Conservation (phyloP, 2,888 invertebrate species). For the Dryadula phaetusa region DNA sequence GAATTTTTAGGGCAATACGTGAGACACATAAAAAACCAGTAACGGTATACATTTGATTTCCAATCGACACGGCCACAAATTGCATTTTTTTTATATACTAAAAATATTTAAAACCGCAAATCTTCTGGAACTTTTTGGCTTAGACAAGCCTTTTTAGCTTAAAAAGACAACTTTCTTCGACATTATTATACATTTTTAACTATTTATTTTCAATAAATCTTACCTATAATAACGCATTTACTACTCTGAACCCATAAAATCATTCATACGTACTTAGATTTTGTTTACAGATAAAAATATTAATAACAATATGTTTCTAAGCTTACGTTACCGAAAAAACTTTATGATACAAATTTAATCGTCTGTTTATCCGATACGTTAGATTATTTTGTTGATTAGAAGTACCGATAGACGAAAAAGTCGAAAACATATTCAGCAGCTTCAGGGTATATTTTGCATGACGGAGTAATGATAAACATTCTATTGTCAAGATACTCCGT, state of each 20-base stretch:
- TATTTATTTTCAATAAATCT: no score
- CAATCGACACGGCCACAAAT: background rate
- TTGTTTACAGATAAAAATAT: background rate
- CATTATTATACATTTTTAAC: no score
- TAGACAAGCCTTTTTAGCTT: no score
- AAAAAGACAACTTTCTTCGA: no score
- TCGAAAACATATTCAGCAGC: background rate
- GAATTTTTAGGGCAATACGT: constrained; percentile 11
- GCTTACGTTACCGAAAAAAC: no score
- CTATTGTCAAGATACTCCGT: no score
- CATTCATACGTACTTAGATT: background rate
- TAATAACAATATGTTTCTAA: no score
- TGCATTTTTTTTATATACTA: background rate
- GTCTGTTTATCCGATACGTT: background rate
- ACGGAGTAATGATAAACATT: no score
- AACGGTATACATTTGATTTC: background rate
- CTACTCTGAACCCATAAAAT: background rate
- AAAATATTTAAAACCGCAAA: background rate
- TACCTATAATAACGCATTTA: no score
- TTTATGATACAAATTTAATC: no score
- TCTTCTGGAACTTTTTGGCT: no score
- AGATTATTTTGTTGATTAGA: constrained; percentile 1
- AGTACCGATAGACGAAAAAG: background rate
- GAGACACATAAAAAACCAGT: background rate
- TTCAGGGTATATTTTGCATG: no score